These are phyloP conservation scores for Brassicogethes aeneus DNA, from an alignment of 2,888 invertebrate species.

Conservation along the genomic window DNA sequence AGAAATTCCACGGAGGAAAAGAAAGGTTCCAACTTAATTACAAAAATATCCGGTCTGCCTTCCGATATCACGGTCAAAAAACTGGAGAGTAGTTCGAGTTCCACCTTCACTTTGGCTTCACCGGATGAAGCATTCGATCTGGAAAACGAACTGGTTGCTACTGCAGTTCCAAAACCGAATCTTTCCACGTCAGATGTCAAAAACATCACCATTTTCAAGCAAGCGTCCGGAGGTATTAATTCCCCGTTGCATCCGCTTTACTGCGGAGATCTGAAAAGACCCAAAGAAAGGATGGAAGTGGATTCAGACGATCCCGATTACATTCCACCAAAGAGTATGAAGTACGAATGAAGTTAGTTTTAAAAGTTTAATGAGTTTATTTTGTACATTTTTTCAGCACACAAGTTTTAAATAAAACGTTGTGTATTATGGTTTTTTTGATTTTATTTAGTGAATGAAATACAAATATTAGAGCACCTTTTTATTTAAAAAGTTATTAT, in stretches of 20 bases:
- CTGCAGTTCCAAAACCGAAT: constrained; percentile 28
- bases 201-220: constrained; percentile 11
- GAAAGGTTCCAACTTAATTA: constrained; percentile 14
- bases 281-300: too few species aligned
- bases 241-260: background rate
- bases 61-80: constrained; percentile 28
- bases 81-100: constrained; percentile 11
- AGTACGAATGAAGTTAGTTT: too few species aligned
- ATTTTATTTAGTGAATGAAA: too few species aligned
- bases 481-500: too few species aligned
- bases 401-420: too few species aligned
- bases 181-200: constrained; percentile 16
- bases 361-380: too few species aligned
- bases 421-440: too few species aligned
- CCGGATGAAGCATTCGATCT: constrained; percentile 20
- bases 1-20: constrained; percentile 24
- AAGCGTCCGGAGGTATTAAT: constrained; percentile 3
- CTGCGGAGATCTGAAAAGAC: constrained; percentile 1
- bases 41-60: constrained; percentile 19
- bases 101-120: too few species aligned
- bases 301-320: constrained; percentile 26
- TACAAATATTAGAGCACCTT: too few species aligned
- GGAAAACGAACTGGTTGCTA: constrained; percentile 35
- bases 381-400: too few species aligned
- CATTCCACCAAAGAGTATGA: constrained; percentile 25